These are phyloP conservation scores for Myiotriccus ornatus DNA, from an alignment of 2,797 vertebrate genomes.

Conservation along the genomic window DNA sequence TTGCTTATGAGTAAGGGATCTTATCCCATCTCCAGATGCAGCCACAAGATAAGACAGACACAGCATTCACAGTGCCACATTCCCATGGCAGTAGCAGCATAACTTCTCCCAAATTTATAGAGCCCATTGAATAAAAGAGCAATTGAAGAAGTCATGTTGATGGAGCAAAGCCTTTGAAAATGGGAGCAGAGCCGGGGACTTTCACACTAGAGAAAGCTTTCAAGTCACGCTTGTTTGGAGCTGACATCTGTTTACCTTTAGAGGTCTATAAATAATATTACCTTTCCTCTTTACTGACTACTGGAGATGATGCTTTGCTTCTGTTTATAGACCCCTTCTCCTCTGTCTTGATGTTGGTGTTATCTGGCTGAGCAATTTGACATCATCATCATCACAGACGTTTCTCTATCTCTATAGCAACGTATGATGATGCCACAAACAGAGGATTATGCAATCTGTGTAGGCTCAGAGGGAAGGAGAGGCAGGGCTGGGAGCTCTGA, in stretches of 20 bases:
- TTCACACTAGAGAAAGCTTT: slow-evolving; percentile 46
- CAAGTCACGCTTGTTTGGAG: slow-evolving; percentile 32
- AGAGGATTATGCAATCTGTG: slow-evolving; percentile 30
- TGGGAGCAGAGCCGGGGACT: background rate
- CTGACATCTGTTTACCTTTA: slow-evolving; percentile 59
- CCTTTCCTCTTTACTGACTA: slow-evolving; percentile 59
- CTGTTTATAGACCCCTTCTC: slow-evolving; percentile 39
- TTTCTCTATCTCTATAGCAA: slow-evolving; percentile 34
- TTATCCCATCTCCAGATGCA: background rate
- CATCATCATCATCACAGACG: background rate
- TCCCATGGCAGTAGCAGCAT: background rate
- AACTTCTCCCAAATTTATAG: slow-evolving; percentile 7
- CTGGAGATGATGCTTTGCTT: slow-evolving; percentile 55
- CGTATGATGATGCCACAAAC: slow-evolving; percentile 30
- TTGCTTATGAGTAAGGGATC: background rate
- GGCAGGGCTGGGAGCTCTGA: background rate
- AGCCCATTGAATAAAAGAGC: slow-evolving; percentile 27
- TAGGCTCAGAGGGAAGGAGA: slow-evolving; percentile 38
- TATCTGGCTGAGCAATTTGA: slow-evolving; percentile 37
- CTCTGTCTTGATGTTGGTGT: slow-evolving; percentile 44
- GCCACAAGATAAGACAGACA: slow-evolving; percentile 4
- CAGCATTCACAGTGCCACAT: slow-evolving; percentile 39
- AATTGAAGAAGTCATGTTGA: slow-evolving; percentile 37
- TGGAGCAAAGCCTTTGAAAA: slow-evolving; percentile 34
- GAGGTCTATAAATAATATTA: slow-evolving; percentile 72